phyloP scores from a whole-genome alignment of 2,797 vertebrate genomes.

The Parauchenoglanis punctatus region DNA sequence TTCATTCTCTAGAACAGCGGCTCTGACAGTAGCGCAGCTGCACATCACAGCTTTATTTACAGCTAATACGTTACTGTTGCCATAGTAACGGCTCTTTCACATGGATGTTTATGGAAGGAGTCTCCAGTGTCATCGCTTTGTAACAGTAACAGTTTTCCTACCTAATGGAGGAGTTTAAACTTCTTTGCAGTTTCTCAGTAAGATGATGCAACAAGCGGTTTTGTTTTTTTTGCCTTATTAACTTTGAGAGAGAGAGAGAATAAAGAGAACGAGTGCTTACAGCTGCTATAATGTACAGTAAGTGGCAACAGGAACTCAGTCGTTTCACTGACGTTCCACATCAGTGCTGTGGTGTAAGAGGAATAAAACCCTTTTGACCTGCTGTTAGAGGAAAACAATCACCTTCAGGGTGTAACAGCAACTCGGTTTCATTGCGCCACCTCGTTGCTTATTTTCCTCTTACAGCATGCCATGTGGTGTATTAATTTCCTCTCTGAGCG shows the following conservation, averaged over 20 bases:
- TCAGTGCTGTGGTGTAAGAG: background rate
- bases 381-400: background rate
- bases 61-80: background rate
- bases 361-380: background rate
- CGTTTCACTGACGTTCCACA: background rate
- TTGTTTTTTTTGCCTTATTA: background rate
- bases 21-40: background rate
- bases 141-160: background rate
- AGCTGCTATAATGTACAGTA: background rate
- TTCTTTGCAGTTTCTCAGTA: background rate
- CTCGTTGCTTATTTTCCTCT: background rate
- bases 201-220: background rate
- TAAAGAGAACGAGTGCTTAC: background rate
- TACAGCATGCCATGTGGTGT: background rate
- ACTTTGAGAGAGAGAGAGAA: background rate
- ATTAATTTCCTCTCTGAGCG: background rate
- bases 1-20: background rate
- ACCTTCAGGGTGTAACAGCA: background rate
- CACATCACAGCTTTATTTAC: background rate
- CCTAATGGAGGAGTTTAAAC: background rate
- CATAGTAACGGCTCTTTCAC: background rate
- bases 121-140: background rate
- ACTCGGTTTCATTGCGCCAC: too few relatives aligned
- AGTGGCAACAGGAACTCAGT: background rate
- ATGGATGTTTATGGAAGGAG: background rate